Percentiles rank a stretch among this genome's conserved stretches.
Conservation (phyloP, 2,888 invertebrate genomes). For the Aphrophora alni region DNA sequence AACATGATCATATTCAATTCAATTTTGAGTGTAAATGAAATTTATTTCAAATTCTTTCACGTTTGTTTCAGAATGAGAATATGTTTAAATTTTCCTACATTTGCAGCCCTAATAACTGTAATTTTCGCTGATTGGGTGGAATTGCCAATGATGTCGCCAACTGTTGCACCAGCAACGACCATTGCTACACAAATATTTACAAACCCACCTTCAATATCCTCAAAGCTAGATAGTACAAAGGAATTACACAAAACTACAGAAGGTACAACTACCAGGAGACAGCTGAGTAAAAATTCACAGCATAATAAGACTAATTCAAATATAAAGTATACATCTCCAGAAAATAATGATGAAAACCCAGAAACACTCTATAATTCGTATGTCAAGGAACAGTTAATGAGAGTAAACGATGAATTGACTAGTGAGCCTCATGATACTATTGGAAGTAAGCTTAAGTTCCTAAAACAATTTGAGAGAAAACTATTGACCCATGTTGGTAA, state of each 20-base stretch:
- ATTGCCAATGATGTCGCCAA: not conserved
- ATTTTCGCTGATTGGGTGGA: not conserved
- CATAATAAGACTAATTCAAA: not conserved
- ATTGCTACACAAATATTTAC: not conserved
- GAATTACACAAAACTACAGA: not conserved
- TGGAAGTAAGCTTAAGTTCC: not conserved
- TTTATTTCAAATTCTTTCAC: too few species aligned
- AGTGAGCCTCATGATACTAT: not conserved
- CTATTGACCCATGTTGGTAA: not conserved
- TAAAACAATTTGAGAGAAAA: not conserved
- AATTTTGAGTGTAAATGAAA: too few species aligned
- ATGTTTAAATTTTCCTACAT: not conserved
- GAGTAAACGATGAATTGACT: not conserved
- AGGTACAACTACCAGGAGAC: not conserved
- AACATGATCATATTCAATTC: too few species aligned
- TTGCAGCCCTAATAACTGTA: not conserved
- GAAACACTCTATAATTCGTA: not conserved
- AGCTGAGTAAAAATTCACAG: not conserved
- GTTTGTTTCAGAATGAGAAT: not conserved
- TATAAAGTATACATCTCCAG: not conserved
- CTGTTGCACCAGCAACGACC: not conserved
- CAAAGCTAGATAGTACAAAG: not conserved
- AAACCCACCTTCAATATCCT: not conserved
- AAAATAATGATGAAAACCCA: not conserved
- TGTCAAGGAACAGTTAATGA: not conserved